These are phyloP conservation scores for Emydocephalus ijimae DNA, from an alignment of 2,113 vertebrate genomes.

Conservation along the genomic window DNA sequence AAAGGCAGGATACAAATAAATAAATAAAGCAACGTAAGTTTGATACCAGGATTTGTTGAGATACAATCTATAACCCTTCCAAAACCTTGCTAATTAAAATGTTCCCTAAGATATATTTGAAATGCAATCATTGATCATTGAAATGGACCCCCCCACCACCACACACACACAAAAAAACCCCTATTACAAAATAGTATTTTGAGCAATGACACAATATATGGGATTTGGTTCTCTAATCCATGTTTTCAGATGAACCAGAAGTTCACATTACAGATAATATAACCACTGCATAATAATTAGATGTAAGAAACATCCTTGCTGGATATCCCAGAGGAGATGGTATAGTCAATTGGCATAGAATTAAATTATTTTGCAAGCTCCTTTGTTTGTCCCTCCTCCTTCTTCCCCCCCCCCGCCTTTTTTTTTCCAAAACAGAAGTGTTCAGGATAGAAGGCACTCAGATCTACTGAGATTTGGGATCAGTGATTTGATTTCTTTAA, in stretches of 20 bases:
- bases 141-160: background rate
- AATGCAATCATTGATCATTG: background rate
- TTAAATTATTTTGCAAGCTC: slow-evolving; percentile 7
- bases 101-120: background rate
- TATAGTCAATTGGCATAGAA: background rate
- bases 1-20: background rate
- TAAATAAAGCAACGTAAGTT: background rate
- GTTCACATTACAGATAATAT: background rate
- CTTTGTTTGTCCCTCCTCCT: background rate
- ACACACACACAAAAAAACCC: background rate
- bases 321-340: slow-evolving; percentile 2
- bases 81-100: background rate
- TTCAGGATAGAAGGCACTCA: background rate
- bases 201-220: background rate
- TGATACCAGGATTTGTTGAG: background rate
- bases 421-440: slow-evolving; percentile 2
- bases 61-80: background rate
- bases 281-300: background rate
- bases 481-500: slow-evolving; percentile 25
- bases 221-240: background rate
- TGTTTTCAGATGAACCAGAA: fast-evolving
- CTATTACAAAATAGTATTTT: background rate
- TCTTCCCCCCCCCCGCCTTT: background rate
- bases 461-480: slow-evolving; percentile 20
- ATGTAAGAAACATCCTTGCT: background rate